Evolutionary conservation across 2,797 vertebrate species (phyloP), one percentile per base, ranked within the genome.

Genomic region (Pelobates cultripes): DNA sequence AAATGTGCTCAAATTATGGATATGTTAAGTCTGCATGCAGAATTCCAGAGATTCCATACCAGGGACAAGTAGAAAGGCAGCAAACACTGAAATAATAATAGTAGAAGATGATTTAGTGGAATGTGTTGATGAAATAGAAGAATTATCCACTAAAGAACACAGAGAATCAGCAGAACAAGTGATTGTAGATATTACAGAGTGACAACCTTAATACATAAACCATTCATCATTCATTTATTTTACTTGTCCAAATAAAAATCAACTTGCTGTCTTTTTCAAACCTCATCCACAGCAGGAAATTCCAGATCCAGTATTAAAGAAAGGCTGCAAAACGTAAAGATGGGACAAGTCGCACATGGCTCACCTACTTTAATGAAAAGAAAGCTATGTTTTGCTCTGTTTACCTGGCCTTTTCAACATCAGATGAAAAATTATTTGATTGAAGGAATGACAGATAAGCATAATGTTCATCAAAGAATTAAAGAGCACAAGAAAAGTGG

Each of bases 211-310:
- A 63, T 4, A 63, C 60, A 63, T 17, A 63, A 12, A 63, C 13
- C 13, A n/a, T n/a, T n/a, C 60, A 47, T n/a, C n/a, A n/a, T n/a
- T 47, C 45, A 47, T 4, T 47, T 47, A 47, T 47, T 47, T 47
- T 3, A 17, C 64, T 67, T n/a, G 4, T 7, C 6, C 6, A 67
- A 67, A 67, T 7, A 67, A 67, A 67, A 67, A 67, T 67, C 64
- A 67, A 67, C 64, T 67, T 42, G 64, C 64, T 67, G 64, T 42
- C 64, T 67, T 67, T 67, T 67, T 67, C 64, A 67, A 42, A 67
- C 28, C 5, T 67, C 7, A 67, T 67, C 64, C 64, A n/a, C n/a
- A n/a, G n/a, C n/a, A n/a, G n/a, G n/a, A n/a, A n/a, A n/a, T n/a
- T 5, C 47, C 4, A 4, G 47, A 5, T 60, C 57, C 57, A 60